Base-by-base conservation (phyloP, 2,113 vertebrate genomes). In the Leiothrix lutea region DNA sequence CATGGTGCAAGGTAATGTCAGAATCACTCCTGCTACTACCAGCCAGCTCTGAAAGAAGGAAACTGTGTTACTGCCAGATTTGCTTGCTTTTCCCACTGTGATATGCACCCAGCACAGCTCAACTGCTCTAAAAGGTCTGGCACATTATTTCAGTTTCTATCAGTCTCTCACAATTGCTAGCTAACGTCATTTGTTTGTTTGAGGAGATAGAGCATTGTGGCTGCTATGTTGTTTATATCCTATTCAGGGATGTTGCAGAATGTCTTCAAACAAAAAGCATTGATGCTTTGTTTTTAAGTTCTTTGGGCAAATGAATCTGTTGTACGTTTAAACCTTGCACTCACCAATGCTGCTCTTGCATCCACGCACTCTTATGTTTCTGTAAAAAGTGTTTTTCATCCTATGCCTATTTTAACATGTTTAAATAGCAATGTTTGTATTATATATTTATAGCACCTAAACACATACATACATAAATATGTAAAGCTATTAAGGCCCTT, bases 171-270 rank as follows among this genome's bases (percentile, higher is more conserved):
- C 66, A 75, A 64, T 73, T 73, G 51, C 86, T 79, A 29, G 38
- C 60, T 72, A 80, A 70, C 24, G 26, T 83, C 4, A 70, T 92
- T 74, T 91, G 54, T 93, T 95, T 95, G 47, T 86, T 54, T 51
- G 47, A 80, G 75, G 56, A 80, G 67, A 33, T 8, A 56, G 67
- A 86, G 11, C 6, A 7, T 61, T 94, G 79, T 90, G 47, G 51
- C 72, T 83, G 42, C 70, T 66, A 1, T 17, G 38, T 58, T 92
- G 74, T 92, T 91, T 93, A 42, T 80, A 73, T 88, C 58, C 62
- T 38, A 31, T 35, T 26, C 9, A 4, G 48, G 36, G 36, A 44
- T 56, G 86, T 56, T 88, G 61, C 53, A 80, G 79, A 77, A 69
- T 3, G 6, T 69, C 74, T 81, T 90, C 26, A 79, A 93, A 94